phyloP scores from a whole-genome alignment of 2,797 vertebrate genomes.

The Neosilurus mollespiculum region DNA sequence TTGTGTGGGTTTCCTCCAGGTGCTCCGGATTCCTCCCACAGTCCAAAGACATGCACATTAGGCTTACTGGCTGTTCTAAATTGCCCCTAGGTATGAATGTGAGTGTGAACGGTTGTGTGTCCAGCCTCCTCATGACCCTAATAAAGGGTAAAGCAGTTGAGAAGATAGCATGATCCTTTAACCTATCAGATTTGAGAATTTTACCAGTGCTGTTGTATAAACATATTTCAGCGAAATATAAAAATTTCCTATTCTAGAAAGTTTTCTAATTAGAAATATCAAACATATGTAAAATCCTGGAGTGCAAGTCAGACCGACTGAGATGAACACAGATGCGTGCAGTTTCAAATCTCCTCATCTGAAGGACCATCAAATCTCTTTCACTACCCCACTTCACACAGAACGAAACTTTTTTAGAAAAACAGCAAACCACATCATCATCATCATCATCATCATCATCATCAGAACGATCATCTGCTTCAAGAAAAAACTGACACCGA shows the following conservation, averaged over 20 bases:
- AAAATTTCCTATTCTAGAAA: background rate
- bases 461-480: constrained; percentile 6
- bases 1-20: too few relatives aligned
- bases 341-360: background rate
- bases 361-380: constrained; percentile 21
- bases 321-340: background rate
- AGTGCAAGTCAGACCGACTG: background rate
- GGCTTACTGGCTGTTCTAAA: too few relatives aligned
- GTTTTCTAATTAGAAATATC: background rate
- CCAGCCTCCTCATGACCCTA: too few relatives aligned
- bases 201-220: too few relatives aligned
- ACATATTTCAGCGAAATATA: background rate
- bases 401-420: background rate
- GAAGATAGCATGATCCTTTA: too few relatives aligned
- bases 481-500: background rate
- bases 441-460: background rate
- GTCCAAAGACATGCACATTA: too few relatives aligned
- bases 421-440: constrained; percentile 3
- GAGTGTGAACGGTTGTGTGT: too few relatives aligned
- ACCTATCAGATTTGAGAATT: background rate
- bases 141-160: too few relatives aligned
- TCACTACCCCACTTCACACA: background rate
- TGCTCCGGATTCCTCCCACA: too few relatives aligned
- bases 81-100: too few relatives aligned
- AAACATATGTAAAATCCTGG: background rate